These are phyloP conservation scores for Drosophila neocordata DNA, from an alignment of 1,140 invertebrate genomes.

Conservation along the genomic window DNA sequence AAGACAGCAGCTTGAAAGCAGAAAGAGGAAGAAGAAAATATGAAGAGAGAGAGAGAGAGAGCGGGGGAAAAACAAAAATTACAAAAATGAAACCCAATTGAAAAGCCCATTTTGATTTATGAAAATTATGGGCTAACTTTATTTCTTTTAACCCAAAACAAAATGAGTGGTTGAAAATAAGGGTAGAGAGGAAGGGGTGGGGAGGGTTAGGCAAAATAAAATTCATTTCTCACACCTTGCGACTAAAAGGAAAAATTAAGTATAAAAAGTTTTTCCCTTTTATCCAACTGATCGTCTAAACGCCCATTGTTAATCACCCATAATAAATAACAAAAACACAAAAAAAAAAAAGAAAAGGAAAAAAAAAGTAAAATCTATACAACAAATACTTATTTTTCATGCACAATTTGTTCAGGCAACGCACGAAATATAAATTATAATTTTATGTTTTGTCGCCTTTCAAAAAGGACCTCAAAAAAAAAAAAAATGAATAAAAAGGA, in stretches of 20 bases:
- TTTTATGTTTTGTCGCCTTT: conserved; percentile 52
- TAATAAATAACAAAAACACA: conserved; percentile 54
- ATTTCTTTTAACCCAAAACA: conserved; percentile 15
- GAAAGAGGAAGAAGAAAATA: not conserved
- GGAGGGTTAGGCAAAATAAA: not conserved
- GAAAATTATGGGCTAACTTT: conserved; percentile 53
- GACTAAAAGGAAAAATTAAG: conserved; percentile 1
- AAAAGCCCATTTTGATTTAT: conserved; percentile 74
- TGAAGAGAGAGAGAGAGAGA: not conserved
- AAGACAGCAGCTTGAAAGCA: not conserved
- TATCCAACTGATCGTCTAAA: conserved; percentile 38
- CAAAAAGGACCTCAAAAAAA: conserved; percentile 19
- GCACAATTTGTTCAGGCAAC: conserved; percentile 62
- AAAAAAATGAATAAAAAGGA: conserved; percentile 25
- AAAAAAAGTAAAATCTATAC: conserved; percentile 28
- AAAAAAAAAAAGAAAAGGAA: too few species aligned
- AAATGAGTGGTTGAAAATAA: not conserved
- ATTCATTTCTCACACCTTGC: conserved; percentile 44
- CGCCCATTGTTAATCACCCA: conserved; percentile 66
- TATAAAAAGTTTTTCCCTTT: conserved; percentile 27
- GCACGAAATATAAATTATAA: conserved; percentile 63
- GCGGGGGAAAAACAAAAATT: not conserved
- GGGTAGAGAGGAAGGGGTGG: not conserved
- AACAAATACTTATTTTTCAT: conserved; percentile 41
- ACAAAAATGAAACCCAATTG: conserved; percentile 55